Base-by-base conservation (phyloP, 2,797 vertebrate genomes). In the Cossypha polioptera region DNA sequence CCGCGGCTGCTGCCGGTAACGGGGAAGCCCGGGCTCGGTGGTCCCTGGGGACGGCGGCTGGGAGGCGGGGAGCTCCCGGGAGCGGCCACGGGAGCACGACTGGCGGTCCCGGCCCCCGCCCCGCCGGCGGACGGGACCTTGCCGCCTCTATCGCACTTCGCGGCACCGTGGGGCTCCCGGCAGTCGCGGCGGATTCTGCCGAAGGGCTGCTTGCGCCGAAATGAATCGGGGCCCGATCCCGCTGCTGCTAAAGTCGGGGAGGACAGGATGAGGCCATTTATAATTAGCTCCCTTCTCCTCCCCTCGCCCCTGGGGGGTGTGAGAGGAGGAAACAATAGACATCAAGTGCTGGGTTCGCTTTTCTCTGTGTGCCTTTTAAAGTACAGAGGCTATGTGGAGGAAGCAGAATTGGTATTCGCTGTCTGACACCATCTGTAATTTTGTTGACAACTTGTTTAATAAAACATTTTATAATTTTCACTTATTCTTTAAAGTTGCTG, bases 401-500 rank as follows among this genome's bases (percentile, higher is more conserved):
- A 57, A 62, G 45, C 77, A 53, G 82, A 71, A 69, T 69, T 57
- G 79, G 92, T 85, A 35, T 33, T 51, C 92, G 72, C 84, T 87
- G 91, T 42, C 92, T 54, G 51, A 95, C 78, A 95, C 89, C 80
- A 58, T 88, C 95, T 88, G 94, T 95, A 65, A 96, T 94, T 96
- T 87, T 95, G 88, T 95, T 93, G 87, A 86, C 88, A 96, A 96
- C 86, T 96, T 96, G 93, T 91, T 97, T 96, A 97, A 96, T 97
- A 96, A 97, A 96, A 95, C 90, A 91, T 95, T 92, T 96, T 90
- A 88, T 92, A 92, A 95, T 95, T 95, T 97, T 97, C 80, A 95
- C 96, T 97, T 96, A 95, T 97, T 96, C 93, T 94, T 95, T 86
- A 96, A 98, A 98, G 97, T 98, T 98, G 96, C 94, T 95, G 91